Evolutionary conservation across 2,113 vertebrate species (phyloP).

Genomic region (Hassar affinis): DNA sequence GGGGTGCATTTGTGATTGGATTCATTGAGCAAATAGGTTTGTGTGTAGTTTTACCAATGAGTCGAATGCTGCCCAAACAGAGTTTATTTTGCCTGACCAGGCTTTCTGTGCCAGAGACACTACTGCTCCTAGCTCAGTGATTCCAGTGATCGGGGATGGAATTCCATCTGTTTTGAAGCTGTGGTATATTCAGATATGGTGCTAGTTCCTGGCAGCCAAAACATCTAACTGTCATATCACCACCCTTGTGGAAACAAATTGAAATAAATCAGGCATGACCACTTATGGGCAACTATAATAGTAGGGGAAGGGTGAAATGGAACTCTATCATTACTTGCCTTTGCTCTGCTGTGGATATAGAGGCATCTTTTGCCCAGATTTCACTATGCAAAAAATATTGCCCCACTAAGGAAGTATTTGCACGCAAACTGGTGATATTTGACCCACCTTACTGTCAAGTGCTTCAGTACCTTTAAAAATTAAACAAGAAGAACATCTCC

Average conservation of each 20-base stretch:
- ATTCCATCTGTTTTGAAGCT: slow-evolving; percentile 78
- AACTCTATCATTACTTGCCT: slow-evolving; percentile 74
- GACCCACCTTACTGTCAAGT: slow-evolving; percentile 85
- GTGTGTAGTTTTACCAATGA: too few species aligned
- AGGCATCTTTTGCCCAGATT: slow-evolving; percentile 62
- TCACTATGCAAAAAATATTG: slow-evolving; percentile 56
- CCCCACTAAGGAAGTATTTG: slow-evolving; percentile 86
- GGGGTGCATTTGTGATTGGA: too few species aligned
- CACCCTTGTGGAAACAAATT: slow-evolving; percentile 72
- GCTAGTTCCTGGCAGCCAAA: slow-evolving; percentile 78
- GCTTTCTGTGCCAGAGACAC: too few species aligned
- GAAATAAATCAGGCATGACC: slow-evolving; percentile 77
- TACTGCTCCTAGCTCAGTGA: slow-evolving; percentile 61
- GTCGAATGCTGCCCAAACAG: too few species aligned
- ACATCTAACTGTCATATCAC: slow-evolving; percentile 81
- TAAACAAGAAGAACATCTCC: slow-evolving; percentile 80
- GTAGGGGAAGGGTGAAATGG: slow-evolving; percentile 56
- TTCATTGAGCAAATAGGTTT: too few species aligned
- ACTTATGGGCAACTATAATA: slow-evolving; percentile 67
- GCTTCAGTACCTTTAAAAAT: slow-evolving; percentile 90
- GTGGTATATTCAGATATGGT: slow-evolving; percentile 75
- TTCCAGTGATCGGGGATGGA: slow-evolving; percentile 55
- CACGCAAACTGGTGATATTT: slow-evolving; percentile 83
- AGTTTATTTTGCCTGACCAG: too few species aligned
- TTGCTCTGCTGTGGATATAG: slow-evolving; percentile 71